A percentile compares a stretch with the other conserved stretches of the same genome.
Conservation (phyloP, 2,888 invertebrate species). For the Synanthedon tipuliformis region DNA sequence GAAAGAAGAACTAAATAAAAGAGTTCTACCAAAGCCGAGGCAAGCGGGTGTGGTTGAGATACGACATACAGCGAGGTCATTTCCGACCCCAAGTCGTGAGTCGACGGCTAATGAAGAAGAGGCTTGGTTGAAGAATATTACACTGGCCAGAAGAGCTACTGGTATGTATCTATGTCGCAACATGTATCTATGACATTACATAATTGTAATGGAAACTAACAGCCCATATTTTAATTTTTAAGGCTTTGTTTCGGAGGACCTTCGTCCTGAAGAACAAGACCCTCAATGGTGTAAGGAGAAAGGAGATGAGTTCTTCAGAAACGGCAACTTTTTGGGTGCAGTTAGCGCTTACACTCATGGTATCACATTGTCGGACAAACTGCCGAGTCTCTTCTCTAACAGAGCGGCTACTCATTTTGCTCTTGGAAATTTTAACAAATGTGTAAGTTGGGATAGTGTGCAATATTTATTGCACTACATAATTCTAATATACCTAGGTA, state of each 20-base stretch:
- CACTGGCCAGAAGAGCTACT: constrained; percentile 75
- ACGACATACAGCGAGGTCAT: constrained; percentile 78
- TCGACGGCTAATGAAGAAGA: constrained; percentile 78
- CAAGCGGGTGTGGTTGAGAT: constrained; percentile 71
- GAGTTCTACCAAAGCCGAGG: constrained; percentile 69
- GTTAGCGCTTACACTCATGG: constrained; percentile 86
- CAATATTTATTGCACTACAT: background rate
- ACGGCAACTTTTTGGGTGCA: constrained; percentile 81
- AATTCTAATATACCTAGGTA: background rate
- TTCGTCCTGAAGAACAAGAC: constrained; percentile 83
- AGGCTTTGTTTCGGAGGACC: constrained; percentile 79
- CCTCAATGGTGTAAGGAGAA: constrained; percentile 86
- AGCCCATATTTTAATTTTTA: constrained; percentile 3
- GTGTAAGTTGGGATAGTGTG: constrained; percentile 40
- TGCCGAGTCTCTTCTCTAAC: constrained; percentile 80
- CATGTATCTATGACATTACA: background rate
- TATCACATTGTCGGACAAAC: constrained; percentile 77
- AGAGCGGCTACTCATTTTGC: constrained; percentile 85
- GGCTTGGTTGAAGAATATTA: constrained; percentile 84
- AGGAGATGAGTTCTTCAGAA: constrained; percentile 81
- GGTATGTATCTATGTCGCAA: constrained; percentile 21
- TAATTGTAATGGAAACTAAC: too few species aligned
- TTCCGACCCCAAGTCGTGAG: constrained; percentile 86
- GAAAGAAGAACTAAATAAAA: constrained; percentile 36
- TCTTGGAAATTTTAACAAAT: constrained; percentile 79